Evolutionary conservation across 2,797 vertebrate genomes (phyloP), one percentile per base, ranked within the genome.

Genomic region (Amazonetta brasiliensis): DNA sequence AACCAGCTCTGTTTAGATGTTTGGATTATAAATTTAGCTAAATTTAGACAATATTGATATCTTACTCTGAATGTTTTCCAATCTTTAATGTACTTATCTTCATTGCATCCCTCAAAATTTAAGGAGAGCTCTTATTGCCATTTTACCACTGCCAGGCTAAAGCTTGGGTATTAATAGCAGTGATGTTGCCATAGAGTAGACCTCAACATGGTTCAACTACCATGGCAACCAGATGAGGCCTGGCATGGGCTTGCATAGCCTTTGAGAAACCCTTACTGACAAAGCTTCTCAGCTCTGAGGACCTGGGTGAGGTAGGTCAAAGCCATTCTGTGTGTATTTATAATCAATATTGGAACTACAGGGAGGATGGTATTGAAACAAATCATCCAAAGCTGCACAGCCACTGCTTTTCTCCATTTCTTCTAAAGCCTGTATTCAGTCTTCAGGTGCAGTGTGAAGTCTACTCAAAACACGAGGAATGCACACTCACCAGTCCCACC

Each of bases 251-350:
- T 50, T 39, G 25, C 44, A 81, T 25, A 81, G 54, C 14, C 55
- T 43, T 6, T 60, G 56, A 52, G 73, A 73, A 78, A 39, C 52
- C 60, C 90, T 15, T 6, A 20, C 67, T 84, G 80, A 58, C 41
- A 89, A 16, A 87, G 12, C 28, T 75, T 93, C 83, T 89, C 80
- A 78, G 73, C 41, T 54, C 59, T 71, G 73, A 84, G 90, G 76
- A 83, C 83, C 62, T 44, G 35, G 37, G 25, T 22, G 48, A 90
- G 66, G 69, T 11, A 60, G 43, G 22, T 31, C 73, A 54, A 71
- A 88, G 76, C 26, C 73, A 68, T 50, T 12, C 48, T 54, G 35
- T 16, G 16, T 3, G 0, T 12, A 19, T 18, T 68, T 76, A 3
- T 52, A 73, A 59, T 56, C 69, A 74, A 28, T 35, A 71, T 25